Percentiles rank a stretch among this genome's conserved stretches.
These are phyloP conservation scores for Listronotus oregonensis DNA, from an alignment of 1,140 invertebrate genomes.

Conservation along the genomic window DNA sequence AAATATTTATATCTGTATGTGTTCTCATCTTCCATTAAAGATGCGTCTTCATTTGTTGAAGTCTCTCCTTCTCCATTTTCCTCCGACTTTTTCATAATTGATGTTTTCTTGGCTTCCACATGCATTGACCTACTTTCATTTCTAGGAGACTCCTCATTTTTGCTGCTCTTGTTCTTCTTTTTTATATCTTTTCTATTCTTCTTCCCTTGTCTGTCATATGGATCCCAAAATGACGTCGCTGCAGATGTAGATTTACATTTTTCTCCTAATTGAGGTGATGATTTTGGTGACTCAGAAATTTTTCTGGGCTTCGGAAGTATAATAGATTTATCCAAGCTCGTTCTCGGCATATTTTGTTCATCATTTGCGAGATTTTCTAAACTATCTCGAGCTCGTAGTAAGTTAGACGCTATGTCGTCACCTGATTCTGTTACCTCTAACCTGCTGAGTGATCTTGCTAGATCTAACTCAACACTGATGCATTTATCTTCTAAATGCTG, in stretches of 20 bases:
- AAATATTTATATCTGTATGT: slow-evolving; percentile 39
- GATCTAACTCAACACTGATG: slow-evolving; percentile 21
- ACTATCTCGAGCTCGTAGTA: slow-evolving; percentile 40
- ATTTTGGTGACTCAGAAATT: slow-evolving; percentile 39
- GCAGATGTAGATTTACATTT: slow-evolving; percentile 28
- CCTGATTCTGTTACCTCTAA: slow-evolving; percentile 32
- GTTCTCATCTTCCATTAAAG: slow-evolving; percentile 34
- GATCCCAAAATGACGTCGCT: slow-evolving; percentile 39
- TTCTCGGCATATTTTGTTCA: slow-evolving; percentile 29
- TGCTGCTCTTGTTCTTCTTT: slow-evolving; percentile 34
- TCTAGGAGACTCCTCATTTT: slow-evolving; percentile 27
- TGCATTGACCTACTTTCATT: slow-evolving; percentile 16
- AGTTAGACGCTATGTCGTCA: slow-evolving; percentile 28
- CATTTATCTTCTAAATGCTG: slow-evolving; percentile 17
- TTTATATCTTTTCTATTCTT: slow-evolving; percentile 38
- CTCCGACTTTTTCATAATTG: neutral
- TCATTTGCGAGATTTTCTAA: slow-evolving; percentile 37
- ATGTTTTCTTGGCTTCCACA: slow-evolving; percentile 30
- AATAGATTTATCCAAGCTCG: slow-evolving; percentile 22
- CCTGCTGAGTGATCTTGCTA: slow-evolving; percentile 20
- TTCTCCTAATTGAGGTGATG: slow-evolving; percentile 38
- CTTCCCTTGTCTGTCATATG: slow-evolving; percentile 39
- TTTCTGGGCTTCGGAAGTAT: slow-evolving; percentile 16
- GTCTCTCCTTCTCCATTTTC: neutral
- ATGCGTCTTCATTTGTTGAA: slow-evolving; percentile 20